Evolutionary conservation across 2,888 invertebrate species (phyloP), one percentile per base, ranked within the genome.

Genomic region (Polydrusus tereticollis): DNA sequence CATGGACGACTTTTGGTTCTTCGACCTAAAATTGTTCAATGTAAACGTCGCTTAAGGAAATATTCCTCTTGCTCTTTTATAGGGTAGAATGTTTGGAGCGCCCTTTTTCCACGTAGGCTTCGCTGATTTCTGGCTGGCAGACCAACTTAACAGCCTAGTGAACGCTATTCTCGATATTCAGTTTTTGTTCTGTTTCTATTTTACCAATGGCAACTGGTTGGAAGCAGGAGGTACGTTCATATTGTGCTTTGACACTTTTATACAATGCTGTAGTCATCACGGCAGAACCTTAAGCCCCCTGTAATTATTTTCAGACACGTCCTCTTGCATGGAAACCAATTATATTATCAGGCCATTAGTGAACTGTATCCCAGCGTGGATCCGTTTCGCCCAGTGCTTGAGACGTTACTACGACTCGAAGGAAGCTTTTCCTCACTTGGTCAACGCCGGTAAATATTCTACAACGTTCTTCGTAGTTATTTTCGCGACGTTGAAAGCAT

Each of bases 81-180:
- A 86, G 89, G 89, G 86, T 69, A 87, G 91, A 21, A 89, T 93
- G 78, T 81, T 92, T 66, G 88, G 90, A 65, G 93, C 94, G 0
- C 94, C 94, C 18, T 93, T 93, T 80, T 92, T 91, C 80, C 90
- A 90, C 82, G 94, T 94, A 0, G 91, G 90, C 57, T 94, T 94
- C 83, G 94, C 94, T 73, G 94, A 94, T 85, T 94, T 94, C 87
- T 94, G 94, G 94, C 89, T 94, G 79, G 94, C 93, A 12, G 94
- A 94, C 87, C 94, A 94, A 83, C 84, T 94, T 45, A 95, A 94
- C 82, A 94, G 94, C 81, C 87, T 95, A 69, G 91, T 90, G 4
- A 90, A 90, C 1, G 92, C 92, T 0, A 88, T 96, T 76, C 85
- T 93, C 72, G 95, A 96, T 84, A 89, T 94, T 77, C 93, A 95